phyloP scores from a whole-genome alignment of 1,140 invertebrate species.

The Pseudomyrmex sp. region DNA sequence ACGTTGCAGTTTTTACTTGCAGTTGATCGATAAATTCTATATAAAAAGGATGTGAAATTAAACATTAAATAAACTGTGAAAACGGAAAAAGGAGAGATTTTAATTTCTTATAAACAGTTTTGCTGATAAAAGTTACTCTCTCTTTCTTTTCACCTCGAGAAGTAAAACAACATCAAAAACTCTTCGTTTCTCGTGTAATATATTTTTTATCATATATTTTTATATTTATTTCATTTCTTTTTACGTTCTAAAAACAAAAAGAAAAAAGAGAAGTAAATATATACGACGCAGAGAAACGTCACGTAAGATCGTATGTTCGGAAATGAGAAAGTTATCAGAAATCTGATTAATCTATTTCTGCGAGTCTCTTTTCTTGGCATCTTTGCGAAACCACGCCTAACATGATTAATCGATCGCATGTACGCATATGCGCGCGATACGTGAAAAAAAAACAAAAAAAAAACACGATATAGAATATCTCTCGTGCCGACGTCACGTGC shows the following conservation, averaged over 20 bases:
- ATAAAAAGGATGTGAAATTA: too few species aligned
- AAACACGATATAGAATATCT: conserved; percentile 59
- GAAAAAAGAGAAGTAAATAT: neutral
- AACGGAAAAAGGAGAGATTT: too few species aligned
- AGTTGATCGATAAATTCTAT: neutral
- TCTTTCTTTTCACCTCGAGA: too few species aligned
- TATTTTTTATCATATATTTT: too few species aligned
- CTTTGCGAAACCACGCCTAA: conserved; percentile 28
- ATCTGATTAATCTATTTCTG: conserved; percentile 7
- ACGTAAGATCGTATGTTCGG: neutral
- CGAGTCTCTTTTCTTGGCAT: neutral
- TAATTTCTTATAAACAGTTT: too few species aligned
- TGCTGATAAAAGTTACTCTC: too few species aligned
- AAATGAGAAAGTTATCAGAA: neutral
- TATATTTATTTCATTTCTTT: too few species aligned
- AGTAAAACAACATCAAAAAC: too few species aligned
- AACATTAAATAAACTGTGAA: too few species aligned
- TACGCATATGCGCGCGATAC: neutral
- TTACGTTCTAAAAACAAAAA: neutral
- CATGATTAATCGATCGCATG: conserved; percentile 53
- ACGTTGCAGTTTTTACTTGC: conserved; percentile 50
- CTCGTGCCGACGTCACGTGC: conserved; percentile 78
- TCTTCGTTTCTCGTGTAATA: too few species aligned
- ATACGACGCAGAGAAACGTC: too few species aligned
- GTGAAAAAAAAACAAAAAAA: conserved; percentile 11